These are phyloP conservation scores for Conopomorpha cramerella DNA, from an alignment of 1,140 invertebrate species.

Conservation along the genomic window DNA sequence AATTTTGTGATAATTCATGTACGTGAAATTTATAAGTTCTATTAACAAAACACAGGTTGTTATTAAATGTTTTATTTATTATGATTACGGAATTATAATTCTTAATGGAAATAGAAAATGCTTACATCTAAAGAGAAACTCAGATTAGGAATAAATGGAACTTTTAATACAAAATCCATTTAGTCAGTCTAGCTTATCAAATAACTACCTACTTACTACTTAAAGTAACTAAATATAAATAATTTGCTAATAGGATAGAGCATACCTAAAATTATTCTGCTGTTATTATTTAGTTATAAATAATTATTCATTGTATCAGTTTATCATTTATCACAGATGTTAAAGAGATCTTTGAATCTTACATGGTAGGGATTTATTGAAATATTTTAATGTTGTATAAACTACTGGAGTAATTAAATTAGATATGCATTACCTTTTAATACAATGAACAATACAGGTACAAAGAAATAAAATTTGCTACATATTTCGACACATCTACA, in stretches of 20 bases:
- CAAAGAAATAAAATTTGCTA: no score
- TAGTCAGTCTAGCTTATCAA: constrained; percentile 30
- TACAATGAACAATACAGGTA: no score
- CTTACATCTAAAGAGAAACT: constrained; percentile 9
- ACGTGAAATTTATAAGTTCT: no score
- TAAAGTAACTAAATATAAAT: background rate
- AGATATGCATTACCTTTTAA: no score
- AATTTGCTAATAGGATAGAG: no score
- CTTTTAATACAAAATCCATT: constrained; percentile 27
- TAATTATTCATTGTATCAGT: constrained; percentile 50
- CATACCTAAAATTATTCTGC: constrained; percentile 11
- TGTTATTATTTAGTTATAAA: constrained; percentile 42
- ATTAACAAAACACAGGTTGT: no score
- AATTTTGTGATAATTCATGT: no score
- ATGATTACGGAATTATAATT: constrained; percentile 1
- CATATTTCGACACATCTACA: no score
- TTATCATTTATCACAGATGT: constrained; percentile 53
- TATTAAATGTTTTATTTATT: background rate
- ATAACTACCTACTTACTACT: constrained; percentile 4
- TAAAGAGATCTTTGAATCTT: constrained; percentile 56
- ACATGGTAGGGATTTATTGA: constrained; percentile 40
- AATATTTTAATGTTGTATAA: constrained; percentile 4
- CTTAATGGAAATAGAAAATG: no score
- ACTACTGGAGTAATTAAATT: no score
- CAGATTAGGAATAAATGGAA: constrained; percentile 12